A percentile compares a stretch with the other conserved stretches of the same genome.
Conservation (phyloP, 2,888 invertebrate genomes). For the Odontomyia ornata region DNA sequence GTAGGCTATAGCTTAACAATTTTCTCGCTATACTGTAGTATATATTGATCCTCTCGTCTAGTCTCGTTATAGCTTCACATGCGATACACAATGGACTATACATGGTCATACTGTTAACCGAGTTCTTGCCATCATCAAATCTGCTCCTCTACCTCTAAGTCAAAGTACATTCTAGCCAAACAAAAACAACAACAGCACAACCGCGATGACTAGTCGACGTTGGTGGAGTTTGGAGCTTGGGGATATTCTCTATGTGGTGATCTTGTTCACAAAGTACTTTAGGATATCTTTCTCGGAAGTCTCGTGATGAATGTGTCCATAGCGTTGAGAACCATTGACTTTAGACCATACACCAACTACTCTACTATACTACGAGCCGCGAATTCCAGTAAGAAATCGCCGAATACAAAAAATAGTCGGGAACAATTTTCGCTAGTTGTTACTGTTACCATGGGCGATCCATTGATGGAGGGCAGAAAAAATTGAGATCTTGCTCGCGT, state of each 20-base stretch:
- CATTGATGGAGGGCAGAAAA: neutral
- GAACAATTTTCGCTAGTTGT: constrained; percentile 28
- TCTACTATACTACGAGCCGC: neutral
- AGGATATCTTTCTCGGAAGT: constrained; percentile 44
- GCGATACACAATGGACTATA: constrained; percentile 29
- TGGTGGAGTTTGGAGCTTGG: neutral
- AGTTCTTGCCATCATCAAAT: neutral
- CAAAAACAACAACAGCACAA: too few species aligned
- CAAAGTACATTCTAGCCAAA: too few species aligned
- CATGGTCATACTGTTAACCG: constrained; percentile 37
- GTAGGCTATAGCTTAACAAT: too few species aligned
- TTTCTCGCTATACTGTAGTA: too few species aligned
- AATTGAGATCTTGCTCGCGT: neutral
- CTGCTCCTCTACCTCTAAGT: too few species aligned
- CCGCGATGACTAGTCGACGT: too few species aligned
- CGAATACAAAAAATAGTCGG: neutral
- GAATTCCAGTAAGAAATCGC: neutral
- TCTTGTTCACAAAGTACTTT: constrained; percentile 40
- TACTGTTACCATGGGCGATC: constrained; percentile 28
- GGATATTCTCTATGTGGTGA: neutral
- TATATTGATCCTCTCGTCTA: neutral
- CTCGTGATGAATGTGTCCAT: constrained; percentile 39
- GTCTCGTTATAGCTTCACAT: neutral
- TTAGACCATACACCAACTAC: neutral
- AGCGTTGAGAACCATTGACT: constrained; percentile 21